A percentile compares a stretch with the other conserved stretches of the same genome.
phyloP scores from a whole-genome alignment of 2,113 vertebrate species.

The Lathamus discolor region DNA sequence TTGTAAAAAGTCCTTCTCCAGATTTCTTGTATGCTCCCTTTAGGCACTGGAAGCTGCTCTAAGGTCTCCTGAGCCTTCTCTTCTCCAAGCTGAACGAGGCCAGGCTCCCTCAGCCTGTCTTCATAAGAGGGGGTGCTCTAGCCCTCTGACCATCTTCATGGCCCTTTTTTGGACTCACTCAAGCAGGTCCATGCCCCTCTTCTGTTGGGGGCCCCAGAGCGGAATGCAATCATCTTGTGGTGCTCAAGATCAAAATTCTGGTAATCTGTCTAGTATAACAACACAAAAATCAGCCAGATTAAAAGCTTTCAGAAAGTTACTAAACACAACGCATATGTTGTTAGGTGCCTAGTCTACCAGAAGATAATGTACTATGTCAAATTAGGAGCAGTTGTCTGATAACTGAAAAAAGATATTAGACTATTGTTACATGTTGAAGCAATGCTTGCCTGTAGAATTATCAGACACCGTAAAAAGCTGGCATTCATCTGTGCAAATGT shows the following conservation, averaged over 20 bases:
- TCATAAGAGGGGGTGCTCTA: neutral
- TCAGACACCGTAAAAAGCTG: neutral
- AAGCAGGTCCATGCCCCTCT: neutral
- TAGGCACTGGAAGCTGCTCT: neutral
- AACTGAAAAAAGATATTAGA: neutral
- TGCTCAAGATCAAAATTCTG: neutral
- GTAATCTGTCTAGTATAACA: neutral
- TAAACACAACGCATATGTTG: neutral
- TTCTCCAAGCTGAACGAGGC: neutral
- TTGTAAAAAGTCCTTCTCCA: neutral
- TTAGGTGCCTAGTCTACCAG: neutral
- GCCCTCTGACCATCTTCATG: neutral
- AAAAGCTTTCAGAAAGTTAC: neutral
- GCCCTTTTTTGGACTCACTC: neutral
- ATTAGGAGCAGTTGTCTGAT: neutral
- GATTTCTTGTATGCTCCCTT: neutral
- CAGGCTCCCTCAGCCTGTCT: neutral
- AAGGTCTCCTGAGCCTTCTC: neutral
- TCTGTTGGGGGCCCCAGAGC: neutral
- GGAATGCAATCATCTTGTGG: neutral
- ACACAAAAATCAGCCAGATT: neutral
- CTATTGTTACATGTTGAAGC: neutral
- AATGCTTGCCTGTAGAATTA: neutral
- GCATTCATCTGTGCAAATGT: fast-evolving
- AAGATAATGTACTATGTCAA: neutral